phyloP scores from a whole-genome alignment of 2,797 vertebrate species.

The Etheostoma perlongum region DNA sequence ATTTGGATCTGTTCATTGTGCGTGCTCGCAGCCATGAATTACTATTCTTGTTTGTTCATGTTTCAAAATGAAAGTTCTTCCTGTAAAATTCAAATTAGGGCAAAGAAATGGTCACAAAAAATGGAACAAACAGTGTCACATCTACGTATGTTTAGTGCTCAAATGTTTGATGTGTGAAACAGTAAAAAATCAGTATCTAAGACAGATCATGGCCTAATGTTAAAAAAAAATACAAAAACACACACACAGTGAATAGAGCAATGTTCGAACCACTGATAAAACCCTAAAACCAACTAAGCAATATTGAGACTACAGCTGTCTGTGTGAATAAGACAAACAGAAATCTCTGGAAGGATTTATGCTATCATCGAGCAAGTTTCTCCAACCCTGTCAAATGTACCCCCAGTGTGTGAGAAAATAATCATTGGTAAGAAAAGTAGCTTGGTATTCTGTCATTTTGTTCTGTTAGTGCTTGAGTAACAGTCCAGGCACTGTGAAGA shows the following conservation, averaged over 20 bases:
- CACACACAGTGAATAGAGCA: slow-evolving; percentile 24
- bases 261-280: slow-evolving; percentile 20
- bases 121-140: too few relatives aligned
- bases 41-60: background rate
- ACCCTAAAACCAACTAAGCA: slow-evolving; percentile 20
- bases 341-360: slow-evolving; percentile 44
- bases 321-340: slow-evolving; percentile 48
- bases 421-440: slow-evolving; percentile 55
- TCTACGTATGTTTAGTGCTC: background rate
- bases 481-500: slow-evolving; percentile 10
- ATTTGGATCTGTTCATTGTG: slow-evolving; percentile 2
- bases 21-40: background rate
- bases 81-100: background rate
- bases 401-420: slow-evolving; percentile 57
- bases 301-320: slow-evolving; percentile 36
- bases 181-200: background rate
- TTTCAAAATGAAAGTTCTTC: background rate
- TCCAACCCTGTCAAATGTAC: slow-evolving; percentile 39
- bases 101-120: background rate
- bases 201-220: slow-evolving; percentile 23
- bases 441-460: slow-evolving; percentile 43
- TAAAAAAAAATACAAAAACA: background rate
- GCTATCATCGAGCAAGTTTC: slow-evolving; percentile 26
- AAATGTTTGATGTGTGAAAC: background rate
- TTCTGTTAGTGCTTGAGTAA: slow-evolving; percentile 58